Percentiles rank a stretch among this genome's conserved stretches.
phyloP scores from a whole-genome alignment of 53 echinoderm and acorn worm species.

The Henricia sp. region DNA sequence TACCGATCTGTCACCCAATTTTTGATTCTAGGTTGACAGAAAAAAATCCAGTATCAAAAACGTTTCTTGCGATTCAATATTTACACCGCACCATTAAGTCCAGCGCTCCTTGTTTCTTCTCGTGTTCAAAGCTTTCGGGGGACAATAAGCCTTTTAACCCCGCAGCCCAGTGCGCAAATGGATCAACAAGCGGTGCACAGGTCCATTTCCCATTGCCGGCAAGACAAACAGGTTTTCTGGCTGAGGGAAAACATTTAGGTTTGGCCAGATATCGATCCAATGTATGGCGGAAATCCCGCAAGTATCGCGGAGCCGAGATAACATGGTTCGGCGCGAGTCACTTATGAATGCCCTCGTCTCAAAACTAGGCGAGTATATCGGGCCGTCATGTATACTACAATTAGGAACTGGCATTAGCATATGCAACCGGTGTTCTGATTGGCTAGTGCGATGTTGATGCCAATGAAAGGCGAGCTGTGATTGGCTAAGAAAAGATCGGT shows the following conservation, averaged over 20 bases:
- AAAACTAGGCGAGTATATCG: no score
- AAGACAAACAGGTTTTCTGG: slow-evolving; percentile 40
- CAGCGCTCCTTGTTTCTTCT: no score
- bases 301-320: background rate
- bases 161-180: slow-evolving; percentile 21
- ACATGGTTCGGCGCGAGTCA: slow-evolving; percentile 22
- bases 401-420: no score
- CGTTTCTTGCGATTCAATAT: background rate
- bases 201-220: slow-evolving; percentile 50
- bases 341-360: background rate
- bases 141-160: slow-evolving; percentile 9
- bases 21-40: no score
- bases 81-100: slow-evolving; percentile 19
- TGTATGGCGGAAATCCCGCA: slow-evolving; percentile 52
- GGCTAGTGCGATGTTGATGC: no score
- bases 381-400: no score
- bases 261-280: slow-evolving; percentile 52
- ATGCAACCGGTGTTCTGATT: no score
- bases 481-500: no score
- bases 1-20: no score
- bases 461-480: no score
- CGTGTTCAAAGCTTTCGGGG: background rate
- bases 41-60: no score
- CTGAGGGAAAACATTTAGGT: slow-evolving; percentile 47
- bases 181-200: slow-evolving; percentile 33